Evolutionary conservation across 2,888 invertebrate species (phyloP), one percentile per base, ranked within the genome.

Genomic region (Drosophila bunnanda): DNA sequence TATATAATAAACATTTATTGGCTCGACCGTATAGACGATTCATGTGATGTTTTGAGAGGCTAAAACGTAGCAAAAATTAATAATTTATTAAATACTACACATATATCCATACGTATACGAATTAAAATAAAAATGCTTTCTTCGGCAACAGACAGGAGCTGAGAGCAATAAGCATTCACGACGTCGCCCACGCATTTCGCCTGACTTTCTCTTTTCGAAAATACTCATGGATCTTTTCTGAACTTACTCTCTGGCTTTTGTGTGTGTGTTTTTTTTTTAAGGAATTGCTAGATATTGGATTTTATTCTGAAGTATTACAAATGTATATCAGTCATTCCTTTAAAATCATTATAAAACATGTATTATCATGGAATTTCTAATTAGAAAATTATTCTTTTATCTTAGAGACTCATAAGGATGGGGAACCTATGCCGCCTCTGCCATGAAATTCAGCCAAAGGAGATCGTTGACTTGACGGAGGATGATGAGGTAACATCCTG

Each of bases 21-120:
- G 64, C 56, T 55, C 38, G 56, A 36, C 54, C 65, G 52, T 34
- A 85, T 82, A 85, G 86, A 75, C 82, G 87, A 85, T 61, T 69
- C 73, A 75, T 82, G 83, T 82, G 87, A 82, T 82, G 86, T 77
- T 78, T 75, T 60, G 79, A 68, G 64, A 65, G 58, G 60, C 77
- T 56, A 72, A 38, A 76, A 53, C 77, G 56, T 60, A 69, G 82
- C 72, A 59, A 75, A 83, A 83, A 78, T 89, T 83, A 89, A 83
- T 89, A 83, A 83, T 89, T 89, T 89, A 83, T 83, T 83, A 80
- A 88, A 83, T 88, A 78, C 81, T 80, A 82, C 67, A 76, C 57
- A 46, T 34, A 28, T 57, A 52, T 48, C 60, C 50, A 52, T 30
- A 53, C 52, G 53, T 50, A 53, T 60, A 74, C 46, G 70, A 55